Conservation (phyloP, 2,113 vertebrate species). For the Forbesichthys agassizii region DNA sequence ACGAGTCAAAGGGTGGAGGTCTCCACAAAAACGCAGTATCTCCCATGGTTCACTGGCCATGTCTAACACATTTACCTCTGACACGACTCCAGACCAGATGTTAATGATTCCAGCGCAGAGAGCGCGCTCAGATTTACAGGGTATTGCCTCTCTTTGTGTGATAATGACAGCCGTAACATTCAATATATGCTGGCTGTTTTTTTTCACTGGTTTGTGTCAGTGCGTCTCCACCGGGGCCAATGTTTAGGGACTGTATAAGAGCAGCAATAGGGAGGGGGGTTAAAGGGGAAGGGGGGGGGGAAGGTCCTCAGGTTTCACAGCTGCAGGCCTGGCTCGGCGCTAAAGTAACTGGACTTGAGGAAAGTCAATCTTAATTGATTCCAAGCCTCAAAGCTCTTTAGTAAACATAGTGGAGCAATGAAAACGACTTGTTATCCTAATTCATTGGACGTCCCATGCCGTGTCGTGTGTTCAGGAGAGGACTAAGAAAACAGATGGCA, state of each 20-base stretch:
- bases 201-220: constrained; percentile 91
- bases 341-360: constrained; percentile 86
- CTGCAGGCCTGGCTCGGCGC: constrained; percentile 75
- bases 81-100: constrained; percentile 77
- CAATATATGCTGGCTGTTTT: constrained; percentile 63
- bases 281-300: constrained; percentile 40
- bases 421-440: constrained; percentile 79
- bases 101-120: constrained; percentile 66
- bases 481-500: constrained; percentile 57
- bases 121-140: constrained; percentile 58
- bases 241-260: constrained; percentile 80
- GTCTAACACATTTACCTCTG: constrained; percentile 70
- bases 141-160: constrained; percentile 55
- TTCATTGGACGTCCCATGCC: constrained; percentile 69
- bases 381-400: constrained; percentile 80
- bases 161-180: constrained; percentile 72
- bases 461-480: constrained; percentile 44
- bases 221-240: constrained; percentile 79
- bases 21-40: constrained; percentile 63
- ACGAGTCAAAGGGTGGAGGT: constrained; percentile 62
- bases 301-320: constrained; percentile 87
- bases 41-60: constrained; percentile 64
- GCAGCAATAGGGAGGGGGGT: constrained; percentile 2
- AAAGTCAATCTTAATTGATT: constrained; percentile 87
- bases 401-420: constrained; percentile 78